Conservation (phyloP, 1,140 invertebrate species). For the Geopemphigus sp. region DNA sequence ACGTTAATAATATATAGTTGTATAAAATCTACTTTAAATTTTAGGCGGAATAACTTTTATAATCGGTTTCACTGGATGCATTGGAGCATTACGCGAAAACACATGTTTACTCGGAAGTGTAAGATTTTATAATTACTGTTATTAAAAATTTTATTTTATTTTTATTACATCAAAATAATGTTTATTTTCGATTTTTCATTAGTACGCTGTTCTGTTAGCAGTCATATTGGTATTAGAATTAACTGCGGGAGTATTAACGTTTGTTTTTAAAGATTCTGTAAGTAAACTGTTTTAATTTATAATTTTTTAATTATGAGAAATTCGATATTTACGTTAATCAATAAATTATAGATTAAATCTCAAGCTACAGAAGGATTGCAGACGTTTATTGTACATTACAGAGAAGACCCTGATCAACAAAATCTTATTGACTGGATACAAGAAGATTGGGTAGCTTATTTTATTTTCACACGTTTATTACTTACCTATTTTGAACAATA, state of each 20-base stretch:
- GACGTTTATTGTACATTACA: constrained; percentile 91
- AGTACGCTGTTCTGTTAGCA: constrained; percentile 92
- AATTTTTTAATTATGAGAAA: too few relatives aligned
- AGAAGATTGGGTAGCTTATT: constrained; percentile 83
- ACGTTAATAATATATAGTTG: background rate
- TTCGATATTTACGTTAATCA: background rate
- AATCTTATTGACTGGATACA: constrained; percentile 99
- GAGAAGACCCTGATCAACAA: constrained; percentile 96
- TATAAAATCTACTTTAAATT: constrained; percentile 52
- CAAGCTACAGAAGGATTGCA: constrained; percentile 89
- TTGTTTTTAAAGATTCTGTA: constrained; percentile 97
- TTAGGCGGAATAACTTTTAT: constrained; percentile 84
- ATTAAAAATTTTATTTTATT: background rate
- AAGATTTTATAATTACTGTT: constrained; percentile 36
- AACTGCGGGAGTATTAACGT: constrained; percentile 84
- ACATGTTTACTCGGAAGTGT: constrained; percentile 84
- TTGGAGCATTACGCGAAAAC: constrained; percentile 90
- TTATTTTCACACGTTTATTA: background rate
- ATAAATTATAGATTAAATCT: constrained; percentile 72
- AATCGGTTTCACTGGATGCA: constrained; percentile 94
- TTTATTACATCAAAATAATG: background rate
- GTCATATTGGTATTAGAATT: constrained; percentile 86
- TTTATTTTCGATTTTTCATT: constrained; percentile 57
- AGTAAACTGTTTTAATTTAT: constrained; percentile 55
- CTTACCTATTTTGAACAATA: too few relatives aligned